Conservation (phyloP, 2,797 vertebrate species). For the Antennarius maculatus region DNA sequence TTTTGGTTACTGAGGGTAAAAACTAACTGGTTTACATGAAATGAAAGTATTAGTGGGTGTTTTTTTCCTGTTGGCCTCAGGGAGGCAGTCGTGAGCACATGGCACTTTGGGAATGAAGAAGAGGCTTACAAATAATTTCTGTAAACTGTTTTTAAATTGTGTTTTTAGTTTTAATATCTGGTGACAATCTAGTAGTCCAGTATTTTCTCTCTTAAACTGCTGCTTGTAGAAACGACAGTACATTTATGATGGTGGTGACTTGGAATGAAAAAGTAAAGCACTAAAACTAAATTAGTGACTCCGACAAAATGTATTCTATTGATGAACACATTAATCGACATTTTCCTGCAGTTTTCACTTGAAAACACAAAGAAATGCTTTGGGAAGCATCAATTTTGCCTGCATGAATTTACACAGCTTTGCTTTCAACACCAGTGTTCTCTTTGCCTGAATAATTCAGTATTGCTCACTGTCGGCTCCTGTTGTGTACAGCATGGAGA, state of each 20-base stretch:
- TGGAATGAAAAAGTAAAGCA: neutral
- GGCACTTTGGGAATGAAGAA: neutral
- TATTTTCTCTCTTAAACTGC: neutral
- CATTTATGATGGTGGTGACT: neutral
- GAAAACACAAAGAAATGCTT: conserved; percentile 1
- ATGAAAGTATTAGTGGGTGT: neutral
- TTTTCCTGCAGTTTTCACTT: conserved; percentile 1
- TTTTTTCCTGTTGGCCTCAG: neutral
- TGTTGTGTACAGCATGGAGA: conserved; percentile 69
- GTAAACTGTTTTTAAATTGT: neutral
- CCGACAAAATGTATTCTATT: no score
- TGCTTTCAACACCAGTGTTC: conserved; percentile 50
- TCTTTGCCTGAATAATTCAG: conserved; percentile 74
- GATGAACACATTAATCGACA: no score
- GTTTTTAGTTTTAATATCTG: neutral
- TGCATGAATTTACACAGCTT: conserved; percentile 35
- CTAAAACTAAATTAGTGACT: neutral
- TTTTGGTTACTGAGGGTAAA: no score
- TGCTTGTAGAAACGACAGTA: neutral
- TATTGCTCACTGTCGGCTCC: conserved; percentile 68
- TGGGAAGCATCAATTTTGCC: conserved; percentile 19
- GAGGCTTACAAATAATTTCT: neutral
- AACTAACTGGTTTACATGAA: no score
- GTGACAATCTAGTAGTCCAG: neutral
- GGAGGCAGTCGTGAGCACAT: conserved; percentile 2